These are phyloP conservation scores for Dendroctonus ponderosae DNA, from an alignment of 1,140 invertebrate species.

Conservation along the genomic window DNA sequence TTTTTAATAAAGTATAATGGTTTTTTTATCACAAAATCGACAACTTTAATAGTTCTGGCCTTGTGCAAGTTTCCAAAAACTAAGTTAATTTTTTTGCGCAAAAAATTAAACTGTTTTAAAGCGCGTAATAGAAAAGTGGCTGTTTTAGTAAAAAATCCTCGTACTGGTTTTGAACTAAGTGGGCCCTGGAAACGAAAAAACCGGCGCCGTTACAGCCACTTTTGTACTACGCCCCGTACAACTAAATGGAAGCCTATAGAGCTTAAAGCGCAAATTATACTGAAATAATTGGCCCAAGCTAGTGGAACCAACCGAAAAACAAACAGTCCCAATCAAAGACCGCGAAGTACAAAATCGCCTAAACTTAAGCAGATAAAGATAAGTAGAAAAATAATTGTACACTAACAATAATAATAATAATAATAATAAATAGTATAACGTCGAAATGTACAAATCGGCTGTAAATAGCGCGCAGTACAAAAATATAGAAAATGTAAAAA, in stretches of 20 bases:
- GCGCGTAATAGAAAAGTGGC: conserved; percentile 18
- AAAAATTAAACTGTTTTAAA: conserved; percentile 38
- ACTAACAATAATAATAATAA: conserved; percentile 2
- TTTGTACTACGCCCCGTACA: not conserved
- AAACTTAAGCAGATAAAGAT: not conserved
- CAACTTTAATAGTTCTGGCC: conserved; percentile 9
- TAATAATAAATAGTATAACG: not conserved
- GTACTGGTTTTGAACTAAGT: not conserved
- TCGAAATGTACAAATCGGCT: not conserved
- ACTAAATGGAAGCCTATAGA: conserved; percentile 5
- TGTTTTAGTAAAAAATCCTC: not conserved
- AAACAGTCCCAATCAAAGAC: not conserved
- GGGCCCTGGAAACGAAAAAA: conserved; percentile 30
- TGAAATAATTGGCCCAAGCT: conserved; percentile 29
- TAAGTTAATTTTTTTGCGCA: conserved; percentile 28
- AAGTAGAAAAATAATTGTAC: conserved; percentile 24
- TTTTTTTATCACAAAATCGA: conserved; percentile 11
- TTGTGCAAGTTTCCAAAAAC: not conserved
- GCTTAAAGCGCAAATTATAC: conserved; percentile 31
- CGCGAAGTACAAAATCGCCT: conserved; percentile 19
- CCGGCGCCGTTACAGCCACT: conserved; percentile 31
- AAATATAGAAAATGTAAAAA: too few relatives aligned
- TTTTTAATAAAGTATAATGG: conserved; percentile 6
- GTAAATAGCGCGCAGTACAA: not conserved
- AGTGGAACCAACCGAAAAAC: conserved; percentile 1